A percentile compares a stretch with the other conserved stretches of the same genome.
phyloP scores from a whole-genome alignment of 2,797 vertebrate genomes.

The Hydrocynus forskahlii region DNA sequence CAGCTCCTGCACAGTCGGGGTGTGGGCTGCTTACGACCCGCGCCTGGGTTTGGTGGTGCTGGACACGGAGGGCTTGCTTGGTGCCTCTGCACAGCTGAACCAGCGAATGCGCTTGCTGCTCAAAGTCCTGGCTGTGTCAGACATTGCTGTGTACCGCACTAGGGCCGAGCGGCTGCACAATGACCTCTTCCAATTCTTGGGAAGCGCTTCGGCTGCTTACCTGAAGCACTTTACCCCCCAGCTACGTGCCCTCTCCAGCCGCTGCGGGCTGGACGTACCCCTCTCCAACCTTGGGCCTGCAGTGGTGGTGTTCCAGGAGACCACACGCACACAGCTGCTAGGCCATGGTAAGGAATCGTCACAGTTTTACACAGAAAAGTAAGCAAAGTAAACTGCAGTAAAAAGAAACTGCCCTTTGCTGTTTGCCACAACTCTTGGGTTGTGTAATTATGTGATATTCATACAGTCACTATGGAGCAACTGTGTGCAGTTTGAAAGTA shows the following conservation, averaged over 20 bases:
- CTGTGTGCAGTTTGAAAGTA: no score
- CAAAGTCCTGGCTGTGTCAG: conserved; percentile 86
- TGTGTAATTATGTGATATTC: not conserved
- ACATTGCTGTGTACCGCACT: conserved; percentile 83
- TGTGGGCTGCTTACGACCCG: conserved; percentile 83
- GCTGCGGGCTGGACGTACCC: conserved; percentile 82
- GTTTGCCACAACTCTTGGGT: not conserved
- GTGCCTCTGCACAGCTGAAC: conserved; percentile 79
- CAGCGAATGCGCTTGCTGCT: conserved; percentile 83
- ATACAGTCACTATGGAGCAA: no score
- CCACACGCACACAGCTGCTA: conserved; percentile 80
- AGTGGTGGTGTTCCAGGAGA: conserved; percentile 83
- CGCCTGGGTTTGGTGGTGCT: conserved; percentile 74
- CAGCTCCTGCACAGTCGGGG: conserved; percentile 83
- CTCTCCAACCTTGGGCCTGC: conserved; percentile 83
- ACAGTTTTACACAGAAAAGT: not conserved
- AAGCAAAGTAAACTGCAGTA: not conserved
- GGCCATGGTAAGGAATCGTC: conserved; percentile 72
- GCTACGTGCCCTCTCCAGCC: conserved; percentile 79
- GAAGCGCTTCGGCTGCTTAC: conserved; percentile 83
- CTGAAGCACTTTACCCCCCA: conserved; percentile 83
- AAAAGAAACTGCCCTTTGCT: not conserved
- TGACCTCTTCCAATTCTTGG: conserved; percentile 87
- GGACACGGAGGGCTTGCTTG: conserved; percentile 85
- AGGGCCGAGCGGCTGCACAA: conserved; percentile 86